Base-by-base conservation (phyloP, 2,113 vertebrate species). In the Syrmaticus mikado region DNA sequence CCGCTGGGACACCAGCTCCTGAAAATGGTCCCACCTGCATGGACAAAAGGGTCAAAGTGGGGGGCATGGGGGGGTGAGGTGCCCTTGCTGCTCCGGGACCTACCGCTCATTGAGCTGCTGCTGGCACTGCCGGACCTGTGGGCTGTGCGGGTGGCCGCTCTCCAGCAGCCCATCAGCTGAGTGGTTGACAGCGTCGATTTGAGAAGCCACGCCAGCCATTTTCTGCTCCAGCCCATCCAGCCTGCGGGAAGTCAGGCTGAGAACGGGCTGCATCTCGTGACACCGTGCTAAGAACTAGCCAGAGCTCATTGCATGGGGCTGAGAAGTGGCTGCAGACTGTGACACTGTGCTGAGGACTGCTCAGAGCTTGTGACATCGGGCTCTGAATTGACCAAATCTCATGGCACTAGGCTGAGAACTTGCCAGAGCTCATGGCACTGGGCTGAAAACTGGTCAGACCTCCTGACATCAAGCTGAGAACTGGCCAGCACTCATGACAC, bases 221-320 rank as follows among this genome's bases (percentile, higher is more conserved):
- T 99, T 99, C 87, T 99, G 98, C 93, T 98, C 98, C 71, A 99
- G 96, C 76, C 98, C 98, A 14, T 99, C 98, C 92, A 99, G 97
- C 97, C 99, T 99, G 96, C 0, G 1, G 66, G 46, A 32, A 32
- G 30, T 57, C 30, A 32, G 55, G 30, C 55, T 57, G 55, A 57
- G 55, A 57, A 57, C 10, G 18, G 55, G 55, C 55, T 57, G 55
- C 55, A 57, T 19, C 55, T 57, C 5, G 30, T 32, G 55, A 57
- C 30, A 11, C 55, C 18, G 30, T 4, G 32, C 55, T n/a, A 19
- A 58, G 55, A 58, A 58, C 30, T n/a, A 28, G 55, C 55, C 55
- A 58, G 18, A 58, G 18, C 55, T 58, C 32, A 13, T 11, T 12
- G 30, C 55, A n/a, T 20, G 18, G 18, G 55, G 55, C 55, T n/a